Evolutionary conservation across 2,113 vertebrate species (phyloP), one percentile per base, ranked within the genome.

Genomic region (Aldabrachelys gigantea): DNA sequence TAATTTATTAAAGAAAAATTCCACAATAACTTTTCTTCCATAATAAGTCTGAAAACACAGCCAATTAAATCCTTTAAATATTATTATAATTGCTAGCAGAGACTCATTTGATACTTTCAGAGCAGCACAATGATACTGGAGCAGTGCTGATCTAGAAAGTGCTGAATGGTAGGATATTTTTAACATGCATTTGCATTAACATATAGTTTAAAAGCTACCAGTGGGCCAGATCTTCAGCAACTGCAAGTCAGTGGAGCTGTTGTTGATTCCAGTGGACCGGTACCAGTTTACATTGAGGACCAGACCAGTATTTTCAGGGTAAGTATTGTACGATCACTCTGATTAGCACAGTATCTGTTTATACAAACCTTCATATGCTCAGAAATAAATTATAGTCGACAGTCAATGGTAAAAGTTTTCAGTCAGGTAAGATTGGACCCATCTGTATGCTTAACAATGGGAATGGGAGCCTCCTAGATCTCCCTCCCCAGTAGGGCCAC

Each of bases 41-140:
- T 72, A 22, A 3, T 31, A 84, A 84, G 47, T 6, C 65, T 92
- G 16, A 90, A 92, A 92, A 84, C 54, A 22, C 10, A 59, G 19
- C 47, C 52, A 89, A 83, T 94, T 27, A 89, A 92, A 89, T 85
- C 53, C 87, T 94, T 76, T 88, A 78, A 78, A 78, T 47, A 78
- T 22, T 62, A 14, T 62, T 78, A 25, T 78, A 44, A 27, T 78
- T 44, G 75, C 75, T 47, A 78, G 25, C 24, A 47, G 24, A 78
- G 75, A 47, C 25, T 47, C 25, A 47, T 78, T 78, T 78, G 75
- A 47, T 47, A 47, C 47, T 78, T 47, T 24, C 65, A 38, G 65
- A 72, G 87, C 86, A 38, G 53, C 69, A 87, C 84, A 41, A 1
- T 6, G 83, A 49, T 31, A 80, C 81, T 24, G 29, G 52, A 25